phyloP scores from a whole-genome alignment of 2,888 invertebrate genomes.

The Leistus spinibarbis region DNA sequence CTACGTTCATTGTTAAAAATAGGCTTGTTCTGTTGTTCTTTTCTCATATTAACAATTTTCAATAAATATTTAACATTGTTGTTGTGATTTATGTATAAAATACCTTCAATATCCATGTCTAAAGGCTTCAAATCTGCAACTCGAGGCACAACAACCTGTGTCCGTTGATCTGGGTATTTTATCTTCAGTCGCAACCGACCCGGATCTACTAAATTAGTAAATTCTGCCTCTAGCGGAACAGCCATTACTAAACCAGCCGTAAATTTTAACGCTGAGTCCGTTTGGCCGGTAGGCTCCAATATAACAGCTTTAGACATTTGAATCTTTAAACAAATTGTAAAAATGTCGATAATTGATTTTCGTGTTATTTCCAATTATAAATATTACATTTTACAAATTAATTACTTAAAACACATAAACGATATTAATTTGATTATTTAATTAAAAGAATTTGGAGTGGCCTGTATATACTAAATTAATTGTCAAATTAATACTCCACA shows the following conservation, averaged over 20 bases:
- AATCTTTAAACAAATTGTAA: too few relatives aligned
- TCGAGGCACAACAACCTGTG: slow-evolving; percentile 81
- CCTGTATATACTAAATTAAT: too few relatives aligned
- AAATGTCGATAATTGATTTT: too few relatives aligned
- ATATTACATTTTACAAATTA: too few relatives aligned
- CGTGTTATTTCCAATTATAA: too few relatives aligned
- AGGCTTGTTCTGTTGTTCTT: too few relatives aligned
- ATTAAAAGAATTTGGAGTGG: too few relatives aligned
- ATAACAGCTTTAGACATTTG: slow-evolving; percentile 82
- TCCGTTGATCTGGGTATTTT: slow-evolving; percentile 89
- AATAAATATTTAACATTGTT: slow-evolving; percentile 14
- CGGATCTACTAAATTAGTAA: slow-evolving; percentile 78
- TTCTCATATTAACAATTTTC: slow-evolving; percentile 51
- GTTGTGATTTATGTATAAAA: background rate
- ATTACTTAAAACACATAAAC: too few relatives aligned
- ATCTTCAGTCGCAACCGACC: slow-evolving; percentile 80
- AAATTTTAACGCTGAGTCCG: slow-evolving; percentile 83
- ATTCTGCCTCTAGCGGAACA: slow-evolving; percentile 85
- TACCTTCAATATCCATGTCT: slow-evolving; percentile 58
- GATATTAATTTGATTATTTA: too few relatives aligned
- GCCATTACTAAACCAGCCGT: slow-evolving; percentile 91
- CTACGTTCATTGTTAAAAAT: too few relatives aligned
- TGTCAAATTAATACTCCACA: too few relatives aligned
- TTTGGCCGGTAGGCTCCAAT: slow-evolving; percentile 81
- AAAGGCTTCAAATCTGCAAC: slow-evolving; percentile 76